A percentile compares a stretch with the other conserved stretches of the same genome.
phyloP scores from a whole-genome alignment of 2,888 invertebrate species.

The Chrysopilus asiliformis region DNA sequence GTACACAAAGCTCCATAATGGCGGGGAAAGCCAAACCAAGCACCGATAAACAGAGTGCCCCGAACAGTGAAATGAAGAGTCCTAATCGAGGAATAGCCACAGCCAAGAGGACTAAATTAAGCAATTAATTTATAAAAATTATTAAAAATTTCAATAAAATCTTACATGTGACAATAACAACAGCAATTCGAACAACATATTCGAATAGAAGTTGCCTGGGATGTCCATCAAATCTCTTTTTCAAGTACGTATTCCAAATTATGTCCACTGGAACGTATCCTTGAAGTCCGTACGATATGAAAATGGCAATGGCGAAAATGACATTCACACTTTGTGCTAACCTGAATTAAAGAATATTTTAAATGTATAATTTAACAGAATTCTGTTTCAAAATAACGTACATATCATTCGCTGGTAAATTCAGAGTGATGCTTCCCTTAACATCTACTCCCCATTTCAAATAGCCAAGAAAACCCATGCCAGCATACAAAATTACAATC shows the following conservation, averaged over 20 bases:
- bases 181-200: constrained; percentile 39
- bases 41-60: constrained; percentile 57
- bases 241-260: constrained; percentile 45
- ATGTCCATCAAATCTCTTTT: constrained; percentile 29
- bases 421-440: constrained; percentile 65
- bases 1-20: constrained; percentile 57
- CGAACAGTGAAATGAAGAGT: constrained; percentile 62
- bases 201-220: constrained; percentile 37
- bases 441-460: constrained; percentile 59
- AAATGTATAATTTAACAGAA: neutral
- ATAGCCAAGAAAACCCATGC: constrained; percentile 75
- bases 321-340: constrained; percentile 49
- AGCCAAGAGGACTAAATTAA: constrained; percentile 52
- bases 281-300: constrained; percentile 73
- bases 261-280: constrained; percentile 80
- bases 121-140: constrained; percentile 1
- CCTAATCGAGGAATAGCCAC: constrained; percentile 55
- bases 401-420: constrained; percentile 50
- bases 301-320: constrained; percentile 55
- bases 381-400: constrained; percentile 26
- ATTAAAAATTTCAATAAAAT: neutral
- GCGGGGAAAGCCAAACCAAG: constrained; percentile 64
- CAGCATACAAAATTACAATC: constrained; percentile 61
- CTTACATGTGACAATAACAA: constrained; percentile 50
- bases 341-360: constrained; percentile 31